A percentile compares a stretch with the other conserved stretches of the same genome.
Conservation (phyloP, 2,113 vertebrate species). For the Chaenocephalus aceratus region DNA sequence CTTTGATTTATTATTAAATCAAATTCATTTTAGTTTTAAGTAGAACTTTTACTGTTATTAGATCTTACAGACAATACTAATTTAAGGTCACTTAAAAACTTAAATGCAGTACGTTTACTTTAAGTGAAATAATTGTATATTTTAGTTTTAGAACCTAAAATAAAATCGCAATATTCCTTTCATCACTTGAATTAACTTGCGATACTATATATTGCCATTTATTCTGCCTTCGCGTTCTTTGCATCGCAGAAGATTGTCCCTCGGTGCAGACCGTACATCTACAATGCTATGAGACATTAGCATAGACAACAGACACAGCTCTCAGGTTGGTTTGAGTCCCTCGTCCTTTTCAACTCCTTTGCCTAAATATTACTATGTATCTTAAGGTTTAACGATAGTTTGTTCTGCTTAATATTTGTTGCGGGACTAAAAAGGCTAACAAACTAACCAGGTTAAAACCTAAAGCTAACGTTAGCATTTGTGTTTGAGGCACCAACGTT, state of each 20-base stretch:
- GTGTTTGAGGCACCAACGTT: no score
- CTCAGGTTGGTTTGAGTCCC: neutral
- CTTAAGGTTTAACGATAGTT: neutral
- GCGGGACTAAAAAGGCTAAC: neutral
- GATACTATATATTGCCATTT: no score
- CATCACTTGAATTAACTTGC: no score
- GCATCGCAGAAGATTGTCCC: constrained; percentile 39
- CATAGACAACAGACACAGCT: neutral
- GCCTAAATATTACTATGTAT: neutral
- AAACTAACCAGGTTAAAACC: constrained; percentile 2
- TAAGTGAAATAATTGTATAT: no score
- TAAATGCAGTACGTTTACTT: no score
- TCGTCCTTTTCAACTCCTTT: neutral
- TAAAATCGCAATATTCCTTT: no score
- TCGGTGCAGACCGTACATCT: constrained; percentile 36
- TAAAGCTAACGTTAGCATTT: neutral
- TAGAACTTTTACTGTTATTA: no score
- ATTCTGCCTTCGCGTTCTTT: neutral
- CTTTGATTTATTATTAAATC: neutral
- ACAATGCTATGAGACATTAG: neutral
- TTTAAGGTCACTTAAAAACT: no score
- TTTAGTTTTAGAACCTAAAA: no score
- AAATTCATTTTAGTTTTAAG: no score
- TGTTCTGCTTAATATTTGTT: neutral
- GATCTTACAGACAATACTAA: no score